Evolutionary conservation across 2,888 invertebrate species (phyloP), one percentile per base, ranked within the genome.

Genomic region (Heliconius ismenius): DNA sequence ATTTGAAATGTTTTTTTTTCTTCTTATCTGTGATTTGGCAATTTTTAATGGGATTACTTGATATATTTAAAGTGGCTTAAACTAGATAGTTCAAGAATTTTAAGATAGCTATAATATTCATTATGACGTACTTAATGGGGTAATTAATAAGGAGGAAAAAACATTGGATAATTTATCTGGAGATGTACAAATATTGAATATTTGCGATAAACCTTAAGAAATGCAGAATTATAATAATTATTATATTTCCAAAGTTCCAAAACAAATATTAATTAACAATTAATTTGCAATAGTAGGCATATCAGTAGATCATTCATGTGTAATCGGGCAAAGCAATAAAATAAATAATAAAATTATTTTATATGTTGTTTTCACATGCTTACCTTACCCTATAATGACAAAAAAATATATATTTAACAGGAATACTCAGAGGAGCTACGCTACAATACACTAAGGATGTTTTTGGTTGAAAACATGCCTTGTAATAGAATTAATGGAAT

Each of bases 401-500:
- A 74, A 74, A 73, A 77, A 58, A 69, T 74, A 62, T 74, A 18
- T 49, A 49, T 78, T 77, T 76, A 73, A 79, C 74, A 70, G 77
- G 69, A 60, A 65, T 76, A 77, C 75, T 68, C 67, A 73, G 62
- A 72, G 69, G 77, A 77, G 58, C 78, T 77, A 60, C 75, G 49
- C 68, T 75, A 80, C 78, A 74, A 78, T 78, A 78, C 79, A 69
- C 79, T 39, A 36, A 74, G 78, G 78, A 77, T 69, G 49, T 70
- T 74, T 79, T 75, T 79, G 75, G 74, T 78, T 78, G 74, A 75
- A 65, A 79, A 78, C 75, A 75, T 78, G 74, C 75, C 77, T 75
- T 76, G 79, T 78, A 80, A 79, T 76, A 68, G 76, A 76, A 78
- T 80, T 78, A 79, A 79, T 79, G 78, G 78, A 80, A 79, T 79